Percentiles rank a stretch among this genome's conserved stretches.
Evolutionary conservation across 2,113 vertebrate species (phyloP).

Genomic region (Ptilonorhynchus violaceus): DNA sequence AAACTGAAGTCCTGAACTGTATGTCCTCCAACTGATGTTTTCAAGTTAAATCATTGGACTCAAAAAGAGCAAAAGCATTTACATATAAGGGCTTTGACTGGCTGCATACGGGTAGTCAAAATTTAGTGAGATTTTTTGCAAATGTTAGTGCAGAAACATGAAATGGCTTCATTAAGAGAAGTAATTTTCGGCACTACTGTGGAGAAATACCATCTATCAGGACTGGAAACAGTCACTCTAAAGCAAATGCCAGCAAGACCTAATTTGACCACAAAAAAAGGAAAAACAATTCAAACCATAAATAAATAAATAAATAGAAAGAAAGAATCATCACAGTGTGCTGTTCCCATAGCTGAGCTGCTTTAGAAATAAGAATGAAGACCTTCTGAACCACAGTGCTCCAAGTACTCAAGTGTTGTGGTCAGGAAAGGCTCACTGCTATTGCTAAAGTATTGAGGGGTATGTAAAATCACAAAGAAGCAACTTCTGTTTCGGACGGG

Average conservation of each 20-base stretch:
- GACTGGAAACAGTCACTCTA: background rate
- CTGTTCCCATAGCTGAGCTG: background rate
- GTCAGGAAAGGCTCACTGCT: background rate
- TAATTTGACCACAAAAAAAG: background rate
- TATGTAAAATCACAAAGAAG: background rate
- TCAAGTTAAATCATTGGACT: background rate
- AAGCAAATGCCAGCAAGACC: background rate
- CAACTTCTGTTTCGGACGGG: background rate
- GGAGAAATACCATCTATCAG: background rate
- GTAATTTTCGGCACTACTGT: background rate
- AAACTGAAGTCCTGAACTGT: background rate
- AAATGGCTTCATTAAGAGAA: background rate
- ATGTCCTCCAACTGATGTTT: background rate
- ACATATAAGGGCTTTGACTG: background rate
- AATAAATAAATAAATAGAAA: background rate
- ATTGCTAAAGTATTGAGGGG: background rate
- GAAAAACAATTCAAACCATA: background rate
- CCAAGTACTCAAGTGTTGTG: background rate
- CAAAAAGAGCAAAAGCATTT: background rate
- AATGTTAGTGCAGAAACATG: background rate
- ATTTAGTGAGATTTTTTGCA: background rate
- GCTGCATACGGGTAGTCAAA: background rate
- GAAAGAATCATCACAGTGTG: background rate
- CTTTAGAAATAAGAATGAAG: background rate
- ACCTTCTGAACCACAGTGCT: background rate